These are phyloP conservation scores for Tyto alba DNA, from an alignment of 2,113 vertebrate genomes.

Conservation along the genomic window DNA sequence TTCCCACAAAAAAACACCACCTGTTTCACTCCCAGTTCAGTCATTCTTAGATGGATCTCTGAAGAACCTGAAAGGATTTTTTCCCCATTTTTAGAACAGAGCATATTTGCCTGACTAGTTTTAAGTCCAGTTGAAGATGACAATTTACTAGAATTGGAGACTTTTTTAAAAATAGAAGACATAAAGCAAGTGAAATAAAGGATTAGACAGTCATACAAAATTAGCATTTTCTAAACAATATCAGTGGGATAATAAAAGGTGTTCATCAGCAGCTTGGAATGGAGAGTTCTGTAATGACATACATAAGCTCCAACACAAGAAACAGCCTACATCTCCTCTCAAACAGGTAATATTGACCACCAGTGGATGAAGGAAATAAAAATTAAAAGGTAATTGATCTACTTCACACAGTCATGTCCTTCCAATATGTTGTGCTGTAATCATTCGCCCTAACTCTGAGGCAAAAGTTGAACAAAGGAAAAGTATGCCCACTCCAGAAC, in stretches of 20 bases:
- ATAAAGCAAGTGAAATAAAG: neutral
- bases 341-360: neutral
- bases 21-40: neutral
- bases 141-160: neutral
- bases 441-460: neutral
- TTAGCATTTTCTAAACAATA: neutral
- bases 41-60: neutral
- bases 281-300: neutral
- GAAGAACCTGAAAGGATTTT: neutral
- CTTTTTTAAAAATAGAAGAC: neutral
- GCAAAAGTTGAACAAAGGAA: neutral
- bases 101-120: neutral
- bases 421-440: neutral
- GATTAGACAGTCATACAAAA: neutral
- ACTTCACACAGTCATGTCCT: neutral
- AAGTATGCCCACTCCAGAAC: rapidly evolving
- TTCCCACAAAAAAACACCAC: neutral
- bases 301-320: neutral
- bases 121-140: neutral
- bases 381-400: neutral
- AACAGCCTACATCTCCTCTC: neutral
- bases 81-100: neutral
- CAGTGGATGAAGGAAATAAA: neutral
- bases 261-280: neutral
- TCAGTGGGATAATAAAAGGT: neutral